Percentiles rank a stretch among this genome's conserved stretches.
These are phyloP conservation scores for Anguilla marmorata DNA, from an alignment of 2,797 vertebrate species.

Conservation along the genomic window DNA sequence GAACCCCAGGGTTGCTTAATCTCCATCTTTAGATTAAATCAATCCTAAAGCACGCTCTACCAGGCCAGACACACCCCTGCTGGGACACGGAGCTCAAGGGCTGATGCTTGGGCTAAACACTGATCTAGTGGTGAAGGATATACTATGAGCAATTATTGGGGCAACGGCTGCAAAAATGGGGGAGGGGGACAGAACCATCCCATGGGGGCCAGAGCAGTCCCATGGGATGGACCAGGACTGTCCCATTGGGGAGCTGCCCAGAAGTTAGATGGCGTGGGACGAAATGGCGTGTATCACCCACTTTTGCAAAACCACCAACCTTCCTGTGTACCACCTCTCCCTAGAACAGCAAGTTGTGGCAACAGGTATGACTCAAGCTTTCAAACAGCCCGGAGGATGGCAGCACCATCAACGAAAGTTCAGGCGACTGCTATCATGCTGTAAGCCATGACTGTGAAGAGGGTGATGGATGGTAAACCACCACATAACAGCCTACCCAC, in stretches of 20 bases:
- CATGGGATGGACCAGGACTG: neutral
- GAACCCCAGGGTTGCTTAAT: neutral
- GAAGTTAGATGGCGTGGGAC: neutral
- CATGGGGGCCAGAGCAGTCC: too few species aligned
- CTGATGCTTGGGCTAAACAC: neutral
- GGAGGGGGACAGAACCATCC: too few species aligned
- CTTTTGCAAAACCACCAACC: neutral
- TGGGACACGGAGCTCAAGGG: neutral
- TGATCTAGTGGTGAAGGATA: neutral
- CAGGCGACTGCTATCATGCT: neutral
- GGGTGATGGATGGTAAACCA: neutral
- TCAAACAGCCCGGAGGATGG: neutral
- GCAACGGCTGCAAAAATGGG: too few species aligned
- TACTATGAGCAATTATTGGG: neutral
- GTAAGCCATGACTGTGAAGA: neutral
- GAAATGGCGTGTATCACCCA: neutral
- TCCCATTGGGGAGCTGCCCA: neutral
- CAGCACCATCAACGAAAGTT: neutral
- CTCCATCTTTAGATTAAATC: neutral
- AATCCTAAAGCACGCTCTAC: neutral
- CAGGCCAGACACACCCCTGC: neutral
- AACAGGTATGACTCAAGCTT: slow-evolving; percentile 10
- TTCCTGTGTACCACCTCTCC: neutral
- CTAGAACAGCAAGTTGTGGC: neutral
- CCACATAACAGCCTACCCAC: neutral